Conservation (phyloP, 2,888 invertebrate genomes). For the Stenichneumon culpator region DNA sequence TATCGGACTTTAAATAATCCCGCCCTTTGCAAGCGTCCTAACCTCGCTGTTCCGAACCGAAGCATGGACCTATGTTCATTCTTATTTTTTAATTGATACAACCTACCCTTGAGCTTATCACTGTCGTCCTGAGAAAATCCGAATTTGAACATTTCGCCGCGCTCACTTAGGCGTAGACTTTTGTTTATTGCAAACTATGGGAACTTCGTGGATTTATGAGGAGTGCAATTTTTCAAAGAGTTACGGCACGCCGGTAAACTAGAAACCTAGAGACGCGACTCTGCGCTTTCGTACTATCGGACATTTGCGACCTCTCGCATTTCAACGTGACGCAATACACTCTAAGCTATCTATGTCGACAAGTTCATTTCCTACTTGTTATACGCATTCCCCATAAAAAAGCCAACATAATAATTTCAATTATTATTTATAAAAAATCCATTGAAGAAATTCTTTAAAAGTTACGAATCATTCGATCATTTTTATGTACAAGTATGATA, state of each 20-base stretch:
- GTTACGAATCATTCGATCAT: neutral
- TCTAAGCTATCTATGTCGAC: neutral
- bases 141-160: conserved; percentile 71
- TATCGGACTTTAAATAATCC: conserved; percentile 41
- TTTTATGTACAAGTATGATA: neutral
- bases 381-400: neutral
- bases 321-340: neutral
- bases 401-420: neutral
- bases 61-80: neutral
- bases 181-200: neutral
- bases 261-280: conserved; percentile 19
- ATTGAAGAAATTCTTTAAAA: neutral
- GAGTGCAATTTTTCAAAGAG: neutral
- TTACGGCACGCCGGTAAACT: conserved; percentile 18
- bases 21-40: conserved; percentile 40
- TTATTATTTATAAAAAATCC: neutral
- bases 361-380: conserved; percentile 10
- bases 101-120: conserved; percentile 45
- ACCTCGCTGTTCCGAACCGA: conserved; percentile 42
- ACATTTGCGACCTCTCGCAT: conserved; percentile 28
- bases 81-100: neutral
- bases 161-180: neutral
- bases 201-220: neutral
- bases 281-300: neutral
- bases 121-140: conserved; percentile 61